Conservation (phyloP, 2,113 vertebrate genomes). For the Boleophthalmus pectinirostris region DNA sequence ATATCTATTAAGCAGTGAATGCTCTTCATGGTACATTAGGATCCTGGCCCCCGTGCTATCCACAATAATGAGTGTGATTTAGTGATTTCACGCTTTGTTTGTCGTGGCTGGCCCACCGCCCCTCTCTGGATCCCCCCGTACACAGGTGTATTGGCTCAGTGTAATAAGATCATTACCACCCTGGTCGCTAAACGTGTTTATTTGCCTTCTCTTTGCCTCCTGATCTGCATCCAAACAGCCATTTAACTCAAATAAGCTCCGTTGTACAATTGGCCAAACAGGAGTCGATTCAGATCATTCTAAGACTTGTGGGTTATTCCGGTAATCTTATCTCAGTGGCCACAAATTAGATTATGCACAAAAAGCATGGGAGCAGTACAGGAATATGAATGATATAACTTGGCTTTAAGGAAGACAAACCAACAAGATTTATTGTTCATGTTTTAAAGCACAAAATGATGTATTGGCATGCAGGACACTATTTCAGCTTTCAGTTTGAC, state of each 20-base stretch:
- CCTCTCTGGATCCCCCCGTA: constrained; percentile 65
- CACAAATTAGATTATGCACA: constrained; percentile 18
- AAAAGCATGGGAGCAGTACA: constrained; percentile 8
- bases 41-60: constrained; percentile 72
- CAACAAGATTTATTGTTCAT: neutral
- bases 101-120: constrained; percentile 68
- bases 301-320: constrained; percentile 64
- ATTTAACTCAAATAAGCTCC: constrained; percentile 75
- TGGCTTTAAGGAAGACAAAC: neutral
- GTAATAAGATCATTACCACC: constrained; percentile 78
- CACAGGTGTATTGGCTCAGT: constrained; percentile 77
- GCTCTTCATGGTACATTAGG: constrained; percentile 78
- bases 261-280: constrained; percentile 68
- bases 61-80: constrained; percentile 80
- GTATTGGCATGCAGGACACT: neutral
- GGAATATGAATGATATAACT: neutral
- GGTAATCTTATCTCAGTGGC: constrained; percentile 28
- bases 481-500: no score
- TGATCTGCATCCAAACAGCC: constrained; percentile 74
- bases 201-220: constrained; percentile 61
- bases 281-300: constrained; percentile 71
- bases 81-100: constrained; percentile 82
- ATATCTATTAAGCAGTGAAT: constrained; percentile 77
- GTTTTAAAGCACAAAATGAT: neutral
- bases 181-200: constrained; percentile 74